Base-by-base conservation (phyloP, 1,140 invertebrate species). In the Asbolus verrucosus region DNA sequence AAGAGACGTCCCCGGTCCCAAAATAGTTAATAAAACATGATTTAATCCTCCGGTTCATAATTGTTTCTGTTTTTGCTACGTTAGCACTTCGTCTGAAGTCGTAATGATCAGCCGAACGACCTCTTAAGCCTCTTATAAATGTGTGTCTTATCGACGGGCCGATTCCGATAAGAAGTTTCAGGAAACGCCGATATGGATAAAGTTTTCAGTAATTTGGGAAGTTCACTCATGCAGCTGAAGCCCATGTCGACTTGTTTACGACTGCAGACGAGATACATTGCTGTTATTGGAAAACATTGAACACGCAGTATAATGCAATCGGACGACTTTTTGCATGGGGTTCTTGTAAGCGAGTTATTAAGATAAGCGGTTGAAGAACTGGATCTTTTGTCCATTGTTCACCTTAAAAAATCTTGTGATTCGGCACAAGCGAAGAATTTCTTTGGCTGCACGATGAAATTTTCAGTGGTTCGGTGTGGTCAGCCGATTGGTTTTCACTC, bases 401-500 rank as follows among this genome's bases (percentile, higher is more conserved):
- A n/a, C n/a, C n/a, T n/a, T n/a, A n/a, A n/a, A n/a, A n/a, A n/a
- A n/a, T n/a, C n/a, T n/a, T n/a, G n/a, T n/a, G n/a, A n/a, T n/a
- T n/a, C n/a, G n/a, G n/a, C n/a, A n/a, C n/a, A n/a, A n/a, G n/a
- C n/a, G n/a, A n/a, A n/a, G n/a, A n/a, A n/a, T n/a, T n/a, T n/a
- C n/a, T n/a, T n/a, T n/a, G n/a, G n/a, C n/a, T n/a, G n/a, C 27
- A 27, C 18, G 19, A 27, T 27, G 9, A 9, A 21, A 36, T 36
- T n/a, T n/a, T n/a, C n/a, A n/a, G 11, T 36, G 6, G 2, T n/a
- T 2, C 6, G 8, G 5, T 1, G 21, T 54, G 46, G 46, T 54
- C 46, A 54, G 46, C 27, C 46, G 46, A 54, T 54, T 54, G 46
- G 27, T 54, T 54, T 54, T 54, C 46, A 19, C n/a, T n/a, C 46